Base-by-base conservation (phyloP, 2,113 vertebrate genomes). In the Polyodon spathula region DNA sequence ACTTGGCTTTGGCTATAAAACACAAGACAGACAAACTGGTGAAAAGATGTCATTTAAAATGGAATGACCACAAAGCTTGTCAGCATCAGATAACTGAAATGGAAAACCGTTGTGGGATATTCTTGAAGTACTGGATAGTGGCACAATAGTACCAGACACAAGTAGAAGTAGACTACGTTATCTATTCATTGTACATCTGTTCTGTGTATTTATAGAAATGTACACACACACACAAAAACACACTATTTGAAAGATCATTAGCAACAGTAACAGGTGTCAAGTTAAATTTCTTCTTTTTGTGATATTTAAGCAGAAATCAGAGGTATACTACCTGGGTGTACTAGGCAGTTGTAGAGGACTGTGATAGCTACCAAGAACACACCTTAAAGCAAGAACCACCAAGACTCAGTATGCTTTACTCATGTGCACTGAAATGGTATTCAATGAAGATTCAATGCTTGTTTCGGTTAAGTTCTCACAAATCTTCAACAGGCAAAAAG, bases 1-100 rank as follows among this genome's bases (percentile, higher is more conserved):
- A n/a, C n/a, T n/a, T n/a, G n/a, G 40, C 64, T 71, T 71, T 74
- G 69, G 70, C 61, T 67, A 66, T 8, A n/a, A n/a, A n/a, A n/a
- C n/a, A n/a, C n/a, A n/a, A 66, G 40, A 55, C 17, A 56, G 54
- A 68, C 37, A 8, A 52, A 52, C 11, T 11, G 6, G 42, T 40
- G 44, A 51, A 56, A 52, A 58, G 37, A 53, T 10, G 4, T 37
- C 37, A 43, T 6, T 15, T 63, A 61, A 56, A 38, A 60, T 54
- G 37, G 63, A 63, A 64, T 37, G 46, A 61, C 42, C 44, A 70
- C 63, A 55, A 53, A 58, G 42, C 61, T 48, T 58, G 56, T 37
- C 59, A 42, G 57, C 44, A 63, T 10, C 44, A 40, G 58, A 65
- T 72, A 57, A 71, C 65, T 67, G 16, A 38, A 72, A 53, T 12